A percentile compares a stretch with the other conserved stretches of the same genome.
Evolutionary conservation across 2,888 invertebrate species (phyloP).

Genomic region (Lordiphosa fenestrarum): DNA sequence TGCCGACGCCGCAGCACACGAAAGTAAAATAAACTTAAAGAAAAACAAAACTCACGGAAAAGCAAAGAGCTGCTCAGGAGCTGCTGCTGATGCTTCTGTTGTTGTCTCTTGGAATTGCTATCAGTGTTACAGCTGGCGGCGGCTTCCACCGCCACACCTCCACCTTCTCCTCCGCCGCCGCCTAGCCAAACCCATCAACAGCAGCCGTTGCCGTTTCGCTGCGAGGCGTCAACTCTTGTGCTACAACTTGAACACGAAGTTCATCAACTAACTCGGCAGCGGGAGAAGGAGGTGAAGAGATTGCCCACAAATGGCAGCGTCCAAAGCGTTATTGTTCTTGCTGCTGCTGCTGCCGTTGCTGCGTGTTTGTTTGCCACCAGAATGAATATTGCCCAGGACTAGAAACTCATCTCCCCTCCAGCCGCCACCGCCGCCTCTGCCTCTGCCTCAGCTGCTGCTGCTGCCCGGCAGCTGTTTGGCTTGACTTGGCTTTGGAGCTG

Average conservation of each 20-base stretch:
- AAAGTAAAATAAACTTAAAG: slow-evolving; percentile 73
- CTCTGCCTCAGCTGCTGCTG: slow-evolving; percentile 13
- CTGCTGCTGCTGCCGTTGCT: slow-evolving; percentile 46
- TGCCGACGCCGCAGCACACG: slow-evolving; percentile 60
- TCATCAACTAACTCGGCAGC: slow-evolving; percentile 60
- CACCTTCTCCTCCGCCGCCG: background rate
- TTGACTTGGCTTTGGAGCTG: slow-evolving; percentile 54
- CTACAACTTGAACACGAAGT: slow-evolving; percentile 74
- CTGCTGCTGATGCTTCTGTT: slow-evolving; percentile 31
- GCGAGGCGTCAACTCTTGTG: slow-evolving; percentile 74
- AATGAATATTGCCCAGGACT: slow-evolving; percentile 65
- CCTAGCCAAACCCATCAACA: slow-evolving; percentile 33
- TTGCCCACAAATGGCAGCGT: slow-evolving; percentile 66
- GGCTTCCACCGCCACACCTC: slow-evolving; percentile 10
- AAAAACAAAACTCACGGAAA: slow-evolving; percentile 69
- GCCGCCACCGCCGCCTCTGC: slow-evolving; percentile 25
- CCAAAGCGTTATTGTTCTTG: slow-evolving; percentile 46
- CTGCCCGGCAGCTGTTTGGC: slow-evolving; percentile 62
- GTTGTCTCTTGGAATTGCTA: slow-evolving; percentile 73
- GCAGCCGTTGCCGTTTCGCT: slow-evolving; percentile 48
- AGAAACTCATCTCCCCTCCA: slow-evolving; percentile 21
- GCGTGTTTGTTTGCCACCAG: slow-evolving; percentile 67
- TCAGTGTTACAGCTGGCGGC: slow-evolving; percentile 74
- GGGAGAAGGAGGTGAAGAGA: background rate
- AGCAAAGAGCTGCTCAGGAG: slow-evolving; percentile 46